Evolutionary conservation across 2,113 vertebrate species (phyloP).

Genomic region (Pseudopipra pipra): DNA sequence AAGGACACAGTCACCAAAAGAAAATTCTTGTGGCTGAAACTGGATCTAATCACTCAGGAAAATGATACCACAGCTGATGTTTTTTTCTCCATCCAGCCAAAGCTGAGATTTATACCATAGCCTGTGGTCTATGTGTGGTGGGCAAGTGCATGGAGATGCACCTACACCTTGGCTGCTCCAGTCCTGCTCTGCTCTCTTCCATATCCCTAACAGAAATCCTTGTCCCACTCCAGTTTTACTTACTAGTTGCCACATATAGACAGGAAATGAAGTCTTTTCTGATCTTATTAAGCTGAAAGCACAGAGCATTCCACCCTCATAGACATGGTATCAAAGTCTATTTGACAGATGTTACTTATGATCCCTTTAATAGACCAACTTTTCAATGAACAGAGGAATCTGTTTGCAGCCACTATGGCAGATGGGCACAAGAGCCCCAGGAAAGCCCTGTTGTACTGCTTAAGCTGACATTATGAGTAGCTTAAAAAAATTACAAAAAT

Average conservation of each 20-base stretch:
- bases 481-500: background rate
- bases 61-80: background rate
- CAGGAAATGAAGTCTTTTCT: background rate
- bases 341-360: background rate
- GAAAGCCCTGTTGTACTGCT: background rate
- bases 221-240: background rate
- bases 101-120: background rate
- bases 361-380: background rate
- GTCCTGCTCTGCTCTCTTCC: background rate
- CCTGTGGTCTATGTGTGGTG: no score
- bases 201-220: background rate
- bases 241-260: background rate
- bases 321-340: background rate
- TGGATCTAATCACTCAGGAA: background rate
- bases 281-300: background rate
- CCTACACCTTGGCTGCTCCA: rapidly evolving
- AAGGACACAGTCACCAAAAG: background rate
- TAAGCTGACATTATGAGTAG: background rate
- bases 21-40: background rate
- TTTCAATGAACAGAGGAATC: background rate
- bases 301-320: background rate
- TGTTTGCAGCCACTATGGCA: background rate
- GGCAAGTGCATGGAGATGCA: background rate
- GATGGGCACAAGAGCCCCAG: background rate
- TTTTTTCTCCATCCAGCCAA: background rate